phyloP scores from a whole-genome alignment of 2,888 invertebrate species.

The Drosophila greeni region DNA sequence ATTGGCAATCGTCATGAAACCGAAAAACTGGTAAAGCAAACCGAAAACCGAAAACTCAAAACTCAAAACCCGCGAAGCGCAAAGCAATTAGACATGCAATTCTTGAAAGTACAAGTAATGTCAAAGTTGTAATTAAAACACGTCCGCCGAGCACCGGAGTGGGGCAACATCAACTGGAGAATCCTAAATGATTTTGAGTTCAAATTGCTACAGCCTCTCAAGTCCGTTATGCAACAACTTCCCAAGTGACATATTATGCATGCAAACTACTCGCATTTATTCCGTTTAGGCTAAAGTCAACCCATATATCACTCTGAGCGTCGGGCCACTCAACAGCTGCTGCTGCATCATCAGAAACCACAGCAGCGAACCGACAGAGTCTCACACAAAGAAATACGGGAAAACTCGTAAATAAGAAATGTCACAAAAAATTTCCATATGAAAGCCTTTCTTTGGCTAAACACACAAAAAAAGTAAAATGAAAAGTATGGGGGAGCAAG shows the following conservation, averaged over 20 bases:
- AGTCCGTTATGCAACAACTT: constrained; percentile 25
- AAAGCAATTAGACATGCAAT: constrained; percentile 75
- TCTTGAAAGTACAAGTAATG: constrained; percentile 72
- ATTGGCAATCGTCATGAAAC: constrained; percentile 66
- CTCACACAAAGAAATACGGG: constrained; percentile 45
- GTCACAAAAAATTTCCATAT: constrained; percentile 65
- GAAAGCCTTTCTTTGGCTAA: constrained; percentile 48
- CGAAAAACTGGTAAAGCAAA: constrained; percentile 26
- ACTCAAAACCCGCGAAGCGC: constrained; percentile 57
- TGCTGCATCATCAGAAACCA: constrained; percentile 26
- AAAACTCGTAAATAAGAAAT: constrained; percentile 66
- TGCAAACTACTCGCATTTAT: constrained; percentile 49
- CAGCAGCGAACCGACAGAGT: constrained; percentile 24
- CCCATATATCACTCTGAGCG: constrained; percentile 26
- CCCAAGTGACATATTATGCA: constrained; percentile 52
- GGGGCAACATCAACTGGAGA: constrained; percentile 10
- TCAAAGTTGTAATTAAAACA: constrained; percentile 70
- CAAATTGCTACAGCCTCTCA: constrained; percentile 8
- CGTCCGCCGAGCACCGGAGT: constrained; percentile 15
- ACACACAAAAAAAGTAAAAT: not conserved
- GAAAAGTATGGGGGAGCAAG: constrained; percentile 5
- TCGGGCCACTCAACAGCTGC: constrained; percentile 31
- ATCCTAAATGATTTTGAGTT: constrained; percentile 10
- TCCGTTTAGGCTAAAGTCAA: constrained; percentile 20
- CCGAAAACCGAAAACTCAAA: constrained; percentile 16